Base-by-base conservation (phyloP, 2,797 vertebrate species). In the Mus spretus region DNA sequence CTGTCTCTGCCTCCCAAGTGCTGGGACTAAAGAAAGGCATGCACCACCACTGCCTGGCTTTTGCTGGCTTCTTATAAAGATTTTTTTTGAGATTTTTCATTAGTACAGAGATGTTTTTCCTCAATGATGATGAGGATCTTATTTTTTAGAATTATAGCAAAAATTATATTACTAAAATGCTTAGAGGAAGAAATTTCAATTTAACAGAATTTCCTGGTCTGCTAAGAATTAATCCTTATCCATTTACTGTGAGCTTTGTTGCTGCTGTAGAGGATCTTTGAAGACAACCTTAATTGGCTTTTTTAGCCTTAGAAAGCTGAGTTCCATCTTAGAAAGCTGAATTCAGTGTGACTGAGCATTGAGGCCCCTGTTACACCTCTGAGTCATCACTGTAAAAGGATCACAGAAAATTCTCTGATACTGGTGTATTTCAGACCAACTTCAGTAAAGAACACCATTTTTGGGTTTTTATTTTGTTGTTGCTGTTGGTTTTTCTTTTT, bases 81-180 rank as follows among this genome's bases (percentile, higher is more conserved):
- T 40, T 40, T 40, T 40, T 40, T 40, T 40, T 40, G 37, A 40
- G 37, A 40, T 40, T 40, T 40, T 40, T 40, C 37, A 40, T 40
- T 40, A 40, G 37, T 40, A 40, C 37, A 40, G 37, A 40, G 37
- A 40, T 40, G 37, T 40, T 40, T 40, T 40, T 40, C 37, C 37
- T 40, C 37, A 40, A 40, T 40, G 37, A 40, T 40, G 37, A 40
- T 40, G 37, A 40, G 57, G 57, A 63, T 15, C 78, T 88, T 34
- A 77, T 90, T 96, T 87, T 82, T 88, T 92, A 88, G 31, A 92
- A 88, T 90, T 87, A 79, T 8, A 95, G 78, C 63, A 93, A 79
- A 93, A 20, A 40, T 72, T 4, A 40, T 86, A 82, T 57, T 57
- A 65, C 50, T 65, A 65, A 95, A 96, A 90, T 94, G 63, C 81